Base-by-base conservation (phyloP, 1,140 invertebrate genomes). In the Papilio helenus region DNA sequence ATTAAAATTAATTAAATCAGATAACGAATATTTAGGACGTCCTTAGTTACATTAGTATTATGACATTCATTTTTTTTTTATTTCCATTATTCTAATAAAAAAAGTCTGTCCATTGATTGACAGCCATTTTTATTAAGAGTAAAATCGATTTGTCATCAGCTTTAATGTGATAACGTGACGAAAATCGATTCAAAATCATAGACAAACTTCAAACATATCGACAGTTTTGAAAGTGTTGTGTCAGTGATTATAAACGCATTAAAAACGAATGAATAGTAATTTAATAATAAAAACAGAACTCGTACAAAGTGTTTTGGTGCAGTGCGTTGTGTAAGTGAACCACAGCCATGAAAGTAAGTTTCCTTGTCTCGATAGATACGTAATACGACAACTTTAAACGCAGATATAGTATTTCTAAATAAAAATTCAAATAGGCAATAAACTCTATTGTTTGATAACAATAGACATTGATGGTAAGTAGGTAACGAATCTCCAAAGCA, bases 201-300 rank as follows among this genome's bases (percentile, higher is more conserved):
- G 34, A 79, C 51, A 26, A 72, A 39, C 18, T 72, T 72, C 34
- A 29, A 74, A 44, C 23, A 72, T 42, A 23, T 42, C 16, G 73
- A 20, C 42, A 58, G 65, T 80, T 76, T 80, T 76, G 42, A 80
- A 44, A 76, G 61, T 68, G 61, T 68, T 68, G 61, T 68, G 26
- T 68, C 61, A 68, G 26, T 61, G 58, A 26, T 61, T 61, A 61
- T 61, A 61, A 26, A 23, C 58, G 58, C 61, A 34, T 68, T 68
- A 68, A 68, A 68, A 26, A 34, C 26, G 61, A 18, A 68, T 68
- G 61, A 68, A 68, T 68, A 68, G 61, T 68, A 34, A 68, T 68
- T 34, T 26, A 16, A 68, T 29, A 68, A 29, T 29, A 68, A 68
- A 68, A 68, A 68, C 29, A 68, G 26, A 68, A 68, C 26, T 29